Conservation (phyloP, 2,113 vertebrate genomes). For the Haemorhous mexicanus region DNA sequence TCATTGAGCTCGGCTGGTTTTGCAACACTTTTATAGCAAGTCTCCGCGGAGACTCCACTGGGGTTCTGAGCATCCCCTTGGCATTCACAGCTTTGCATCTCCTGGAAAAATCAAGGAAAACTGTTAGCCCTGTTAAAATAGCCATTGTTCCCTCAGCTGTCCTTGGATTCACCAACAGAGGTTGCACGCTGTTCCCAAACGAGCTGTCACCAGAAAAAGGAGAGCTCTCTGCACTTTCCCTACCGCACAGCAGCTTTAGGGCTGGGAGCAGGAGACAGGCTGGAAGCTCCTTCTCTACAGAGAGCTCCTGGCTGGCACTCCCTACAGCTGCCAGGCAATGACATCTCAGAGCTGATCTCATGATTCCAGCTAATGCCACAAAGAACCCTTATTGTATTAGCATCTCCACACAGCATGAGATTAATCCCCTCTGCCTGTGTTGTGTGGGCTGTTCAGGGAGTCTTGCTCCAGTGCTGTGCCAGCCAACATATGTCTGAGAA, state of each 20-base stretch:
- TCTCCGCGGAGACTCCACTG: accelerated
- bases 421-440: not conserved
- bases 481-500: not conserved
- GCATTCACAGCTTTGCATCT: not conserved
- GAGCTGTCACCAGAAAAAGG: not conserved
- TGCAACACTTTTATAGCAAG: not conserved
- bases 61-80: not conserved
- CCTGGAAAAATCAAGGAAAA: not conserved
- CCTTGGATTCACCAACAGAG: not conserved
- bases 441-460: not conserved
- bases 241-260: not conserved
- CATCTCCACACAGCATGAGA: not conserved
- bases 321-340: constrained; percentile 40
- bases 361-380: constrained; percentile 32
- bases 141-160: not conserved
- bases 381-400: constrained; percentile 47
- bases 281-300: not conserved
- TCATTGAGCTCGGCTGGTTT: not conserved
- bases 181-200: accelerated
- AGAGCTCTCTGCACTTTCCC: not conserved
- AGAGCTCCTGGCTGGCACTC: not conserved
- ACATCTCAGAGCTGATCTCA: constrained; percentile 40
- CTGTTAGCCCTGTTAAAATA: not conserved
- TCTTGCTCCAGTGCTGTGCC: not conserved
- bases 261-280: not conserved